phyloP scores from a whole-genome alignment of 2,113 vertebrate species.

The Tor tambroides region DNA sequence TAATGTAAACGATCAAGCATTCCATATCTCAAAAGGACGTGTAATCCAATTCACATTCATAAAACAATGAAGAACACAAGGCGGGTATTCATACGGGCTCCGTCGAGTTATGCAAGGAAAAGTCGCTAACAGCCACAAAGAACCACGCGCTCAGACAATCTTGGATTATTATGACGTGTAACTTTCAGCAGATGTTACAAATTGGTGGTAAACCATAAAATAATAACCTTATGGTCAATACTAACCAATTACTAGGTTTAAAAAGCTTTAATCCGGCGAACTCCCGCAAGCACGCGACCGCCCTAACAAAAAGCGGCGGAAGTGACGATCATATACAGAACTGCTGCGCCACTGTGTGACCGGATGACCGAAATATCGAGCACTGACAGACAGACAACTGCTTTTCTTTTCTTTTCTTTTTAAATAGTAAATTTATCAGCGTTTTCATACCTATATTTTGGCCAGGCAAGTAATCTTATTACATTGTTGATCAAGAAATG shows the following conservation, averaged over 20 bases:
- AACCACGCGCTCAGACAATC: background rate
- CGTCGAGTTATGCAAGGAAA: background rate
- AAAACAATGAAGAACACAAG: background rate
- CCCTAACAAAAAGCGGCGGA: background rate
- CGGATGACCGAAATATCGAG: background rate
- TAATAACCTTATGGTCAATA: background rate
- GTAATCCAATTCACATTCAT: background rate
- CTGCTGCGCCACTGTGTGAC: constrained; percentile 24
- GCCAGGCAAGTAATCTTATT: background rate
- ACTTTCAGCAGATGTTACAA: background rate
- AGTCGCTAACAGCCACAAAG: background rate
- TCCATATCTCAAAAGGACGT: background rate
- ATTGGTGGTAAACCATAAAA: background rate
- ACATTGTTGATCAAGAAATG: too few relatives aligned
- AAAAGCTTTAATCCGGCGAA: background rate
- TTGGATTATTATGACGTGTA: background rate
- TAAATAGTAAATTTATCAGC: background rate
- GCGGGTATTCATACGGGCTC: background rate
- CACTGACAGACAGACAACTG: too few relatives aligned
- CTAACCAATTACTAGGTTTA: background rate
- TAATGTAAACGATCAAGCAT: background rate
- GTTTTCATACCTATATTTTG: background rate
- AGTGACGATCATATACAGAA: background rate
- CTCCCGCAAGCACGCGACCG: constrained; percentile 43
- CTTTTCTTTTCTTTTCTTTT: background rate